Evolutionary conservation across 1,140 invertebrate species (phyloP), one percentile per base, ranked within the genome.

Genomic region (Hylaeus volcanicus): DNA sequence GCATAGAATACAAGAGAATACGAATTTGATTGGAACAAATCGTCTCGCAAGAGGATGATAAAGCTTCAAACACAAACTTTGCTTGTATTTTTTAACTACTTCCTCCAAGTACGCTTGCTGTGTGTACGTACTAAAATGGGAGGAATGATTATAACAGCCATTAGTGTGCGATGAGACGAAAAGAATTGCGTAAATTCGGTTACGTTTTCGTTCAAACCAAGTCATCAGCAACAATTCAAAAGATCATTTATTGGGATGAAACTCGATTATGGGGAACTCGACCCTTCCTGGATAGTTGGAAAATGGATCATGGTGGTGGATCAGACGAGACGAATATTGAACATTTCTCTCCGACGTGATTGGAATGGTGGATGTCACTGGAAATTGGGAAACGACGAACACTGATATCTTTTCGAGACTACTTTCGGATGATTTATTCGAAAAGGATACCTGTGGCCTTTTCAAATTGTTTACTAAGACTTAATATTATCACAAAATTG

Each of bases 141-240:
- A 26, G 26, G 26, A 26, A 26, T 26, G 26, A 26, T 26, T 26
- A 39, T 12, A 39, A 37, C 39, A 43, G 72, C 81, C 64, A 55
- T 56, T 48, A 63, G 14, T 39, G 60, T 66, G 51, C 68, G 66
- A 56, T 55, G 43, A 66, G 41, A 82, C 41, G 55, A 71, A 64
- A 63, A 77, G 71, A 81, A 76, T 76, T 26, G 26, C 74, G 72
- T 79, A 80, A 15, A n/a, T 37, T n/a, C 15, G 48, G 51, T 81
- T 81, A 37, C 26, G 26, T 26, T 26, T 26, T 26, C 55, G 8
- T 55, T 55, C 26, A 5, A 15, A 55, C 14, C 1, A 6, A 39
- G 5, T 37, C 41, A 55, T 41, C 37, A 15, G 3, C 68, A 41
- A 41, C 1, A 9, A 70, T 55, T 70, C 26, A 26, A 48, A 39